A percentile compares a stretch with the other conserved stretches of the same genome.
phyloP scores from a whole-genome alignment of 2,797 vertebrate species.

The Aeoliscus strigatus region DNA sequence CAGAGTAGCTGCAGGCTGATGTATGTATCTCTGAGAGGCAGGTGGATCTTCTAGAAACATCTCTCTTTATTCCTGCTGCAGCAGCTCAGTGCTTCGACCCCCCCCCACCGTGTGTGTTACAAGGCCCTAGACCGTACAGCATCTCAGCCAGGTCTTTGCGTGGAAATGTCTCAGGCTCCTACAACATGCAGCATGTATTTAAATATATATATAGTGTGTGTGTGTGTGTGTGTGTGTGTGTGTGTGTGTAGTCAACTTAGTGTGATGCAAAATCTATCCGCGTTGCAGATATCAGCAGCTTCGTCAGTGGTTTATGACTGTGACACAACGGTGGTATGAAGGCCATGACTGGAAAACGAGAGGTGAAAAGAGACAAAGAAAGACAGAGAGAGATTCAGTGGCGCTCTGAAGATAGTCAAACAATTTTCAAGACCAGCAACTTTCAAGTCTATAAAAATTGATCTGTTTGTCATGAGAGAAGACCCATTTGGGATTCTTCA shows the following conservation, averaged over 20 bases:
- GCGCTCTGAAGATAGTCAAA: conserved; percentile 72
- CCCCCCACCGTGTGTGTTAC: conserved; percentile 38
- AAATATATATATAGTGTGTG: too few relatives aligned
- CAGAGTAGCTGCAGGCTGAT: too few relatives aligned
- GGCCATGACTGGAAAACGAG: conserved; percentile 13
- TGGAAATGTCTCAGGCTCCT: too few relatives aligned
- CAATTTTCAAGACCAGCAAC: conserved; percentile 81
- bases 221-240: too few relatives aligned
- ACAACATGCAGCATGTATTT: too few relatives aligned
- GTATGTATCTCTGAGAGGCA: conserved; percentile 52
- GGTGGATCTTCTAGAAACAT: conserved; percentile 28
- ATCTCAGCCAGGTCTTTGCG: conserved; percentile 23
- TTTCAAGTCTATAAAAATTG: conserved; percentile 82
- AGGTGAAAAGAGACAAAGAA: too few relatives aligned
- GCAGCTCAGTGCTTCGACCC: conserved; percentile 22
- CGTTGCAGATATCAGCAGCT: conserved; percentile 25
- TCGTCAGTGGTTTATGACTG: conserved; percentile 38
- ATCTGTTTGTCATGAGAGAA: conserved; percentile 80
- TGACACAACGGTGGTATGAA: conserved; percentile 21
- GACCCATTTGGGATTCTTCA: conserved; percentile 74
- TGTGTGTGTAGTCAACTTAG: too few relatives aligned
- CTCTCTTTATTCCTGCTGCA: conserved; percentile 7
- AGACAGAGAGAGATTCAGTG: too few relatives aligned
- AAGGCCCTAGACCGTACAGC: conserved; percentile 30
- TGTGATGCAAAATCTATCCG: conserved; percentile 10